Base-by-base conservation (phyloP, 2,113 vertebrate species). In the Syngnathus typhle region DNA sequence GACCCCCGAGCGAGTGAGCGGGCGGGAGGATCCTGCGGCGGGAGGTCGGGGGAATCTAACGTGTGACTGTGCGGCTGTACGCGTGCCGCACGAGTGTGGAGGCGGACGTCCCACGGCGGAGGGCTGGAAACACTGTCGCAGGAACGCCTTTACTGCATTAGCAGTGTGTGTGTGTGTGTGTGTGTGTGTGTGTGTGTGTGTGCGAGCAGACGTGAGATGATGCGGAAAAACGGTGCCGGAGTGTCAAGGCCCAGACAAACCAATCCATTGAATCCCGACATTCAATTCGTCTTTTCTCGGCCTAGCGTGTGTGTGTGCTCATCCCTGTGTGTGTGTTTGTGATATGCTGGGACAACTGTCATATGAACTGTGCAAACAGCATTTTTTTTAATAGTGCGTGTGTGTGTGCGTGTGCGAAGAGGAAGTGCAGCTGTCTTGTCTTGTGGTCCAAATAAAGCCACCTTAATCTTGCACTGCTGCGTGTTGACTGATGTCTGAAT, bases 401-500 rank as follows among this genome's bases (percentile, higher is more conserved):
- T 44, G 43, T 44, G 43, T 44, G 43, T 15, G 11, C 6, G 11
- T 7, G 9, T 2, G 32, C 19, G 64, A 5, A 74, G 23, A 60
- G 51, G 74, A 75, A 72, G 62, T 58, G 7, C 32, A 64, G 38
- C 61, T 71, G 60, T 70, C 60, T 79, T 72, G 78, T 64, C 60
- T 60, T 69, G 13, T 43, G 9, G 54, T 71, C 71, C 73, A 80
- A 74, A 80, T 82, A 70, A 76, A 83, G 71, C 65, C 60, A 36
- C 23, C 41, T 72, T 82, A 75, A 76, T 80, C 71, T 69, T 43
- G 41, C 59, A 13, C 62, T 58, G 75, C 55, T 19, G 39, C n/a
- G 68, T 74, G 69, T 70, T 75, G 79, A 82, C 84, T 73, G 79
- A 73, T 78, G 73, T 79, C 71, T 76, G 73, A 76, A 81, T 79